Conservation (phyloP, 1,140 invertebrate species). For the Drosophila bocki region DNA sequence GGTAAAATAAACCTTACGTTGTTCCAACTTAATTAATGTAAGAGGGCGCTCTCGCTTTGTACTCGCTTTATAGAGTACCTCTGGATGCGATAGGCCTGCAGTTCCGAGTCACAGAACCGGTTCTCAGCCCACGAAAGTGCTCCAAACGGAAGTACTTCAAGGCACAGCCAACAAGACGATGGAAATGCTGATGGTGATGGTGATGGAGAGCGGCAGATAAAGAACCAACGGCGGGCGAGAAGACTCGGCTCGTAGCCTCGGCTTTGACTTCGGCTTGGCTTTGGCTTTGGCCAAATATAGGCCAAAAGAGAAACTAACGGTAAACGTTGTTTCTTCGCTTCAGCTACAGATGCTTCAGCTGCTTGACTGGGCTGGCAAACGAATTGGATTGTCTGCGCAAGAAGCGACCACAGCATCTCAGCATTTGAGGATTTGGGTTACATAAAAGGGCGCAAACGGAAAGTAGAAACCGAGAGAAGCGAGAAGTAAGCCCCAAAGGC, state of each 20-base stretch:
- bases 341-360: not conserved
- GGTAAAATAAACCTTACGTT: too few species aligned
- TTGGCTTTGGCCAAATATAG: constrained; percentile 66
- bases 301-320: constrained; percentile 85
- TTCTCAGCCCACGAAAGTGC: constrained; percentile 66
- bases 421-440: constrained; percentile 74
- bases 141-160: constrained; percentile 66
- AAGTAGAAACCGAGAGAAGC: constrained; percentile 78
- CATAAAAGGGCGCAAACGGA: constrained; percentile 82
- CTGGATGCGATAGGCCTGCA: constrained; percentile 29
- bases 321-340: constrained; percentile 58
- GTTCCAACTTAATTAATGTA: too few species aligned
- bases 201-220: constrained; percentile 45
- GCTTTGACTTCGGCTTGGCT: constrained; percentile 11
- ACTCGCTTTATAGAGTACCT: not conserved
- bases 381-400: constrained; percentile 33
- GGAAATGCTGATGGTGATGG: constrained; percentile 23
- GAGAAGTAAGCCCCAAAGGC: constrained; percentile 34
- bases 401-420: constrained; percentile 46
- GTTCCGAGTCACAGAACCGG: constrained; percentile 66
- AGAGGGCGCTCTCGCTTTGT: too few species aligned
- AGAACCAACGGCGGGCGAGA: constrained; percentile 55
- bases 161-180: constrained; percentile 12
- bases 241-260: constrained; percentile 40
- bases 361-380: constrained; percentile 16